Conservation (phyloP, 2,797 vertebrate species). For the Epinephelus coioides region DNA sequence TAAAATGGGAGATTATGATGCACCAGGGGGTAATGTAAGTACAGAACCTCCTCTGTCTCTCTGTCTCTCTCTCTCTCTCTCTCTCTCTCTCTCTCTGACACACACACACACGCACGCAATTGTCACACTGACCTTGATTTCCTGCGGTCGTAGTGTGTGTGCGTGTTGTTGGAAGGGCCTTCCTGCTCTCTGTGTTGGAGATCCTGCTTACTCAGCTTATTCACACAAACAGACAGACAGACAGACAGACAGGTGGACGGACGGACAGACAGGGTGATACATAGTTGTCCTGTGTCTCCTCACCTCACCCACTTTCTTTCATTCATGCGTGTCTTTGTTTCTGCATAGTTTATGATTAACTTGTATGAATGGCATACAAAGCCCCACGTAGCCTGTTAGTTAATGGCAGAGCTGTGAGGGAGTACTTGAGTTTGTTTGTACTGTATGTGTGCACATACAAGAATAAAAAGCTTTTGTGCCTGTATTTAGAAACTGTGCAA, state of each 20-base stretch:
- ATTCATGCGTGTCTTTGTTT: conserved; percentile 14
- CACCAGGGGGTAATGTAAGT: conserved; percentile 64
- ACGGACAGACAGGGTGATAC: conserved; percentile 6
- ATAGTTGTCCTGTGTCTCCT: conserved; percentile 21
- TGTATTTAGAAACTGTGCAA: not conserved
- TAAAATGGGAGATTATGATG: conserved; percentile 68
- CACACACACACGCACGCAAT: conserved; percentile 44
- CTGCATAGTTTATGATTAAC: conserved; percentile 35
- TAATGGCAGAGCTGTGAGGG: not conserved
- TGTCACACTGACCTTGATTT: conserved; percentile 81
- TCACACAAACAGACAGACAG: conserved; percentile 61
- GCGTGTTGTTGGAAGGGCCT: conserved; percentile 59
- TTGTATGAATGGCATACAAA: not conserved
- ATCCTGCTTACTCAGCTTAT: conserved; percentile 76
- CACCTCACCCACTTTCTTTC: conserved; percentile 3
- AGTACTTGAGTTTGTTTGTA: not conserved
- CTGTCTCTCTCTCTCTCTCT: conserved; percentile 41
- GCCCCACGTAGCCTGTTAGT: not conserved
- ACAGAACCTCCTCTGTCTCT: conserved; percentile 63
- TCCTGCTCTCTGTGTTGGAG: conserved; percentile 76
- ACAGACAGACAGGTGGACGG: conserved; percentile 30
- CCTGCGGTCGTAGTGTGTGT: conserved; percentile 49
- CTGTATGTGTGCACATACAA: not conserved
- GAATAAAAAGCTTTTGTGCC: not conserved
- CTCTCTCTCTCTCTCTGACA: conserved; percentile 23